Conservation (phyloP, 2,113 vertebrate genomes). For the Callionymus lyra region DNA sequence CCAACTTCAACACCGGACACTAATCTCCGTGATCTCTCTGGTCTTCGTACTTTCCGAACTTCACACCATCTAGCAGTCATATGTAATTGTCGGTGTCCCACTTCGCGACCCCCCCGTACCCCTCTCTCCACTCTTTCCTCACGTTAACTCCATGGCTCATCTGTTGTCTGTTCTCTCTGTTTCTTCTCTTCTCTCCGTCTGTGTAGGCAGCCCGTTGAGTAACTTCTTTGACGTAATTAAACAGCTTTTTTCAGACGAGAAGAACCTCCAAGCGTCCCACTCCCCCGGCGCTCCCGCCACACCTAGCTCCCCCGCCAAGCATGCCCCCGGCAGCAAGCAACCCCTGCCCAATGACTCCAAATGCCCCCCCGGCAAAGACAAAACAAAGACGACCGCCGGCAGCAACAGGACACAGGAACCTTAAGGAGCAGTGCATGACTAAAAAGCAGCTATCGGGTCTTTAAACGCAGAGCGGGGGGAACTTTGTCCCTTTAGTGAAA, state of each 20-base stretch:
- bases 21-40: too few species aligned
- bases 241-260: constrained; percentile 99
- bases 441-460: constrained; percentile 32
- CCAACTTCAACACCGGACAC: too few species aligned
- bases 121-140: constrained; percentile 61
- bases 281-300: constrained; percentile 76
- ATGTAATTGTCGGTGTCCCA: too few species aligned
- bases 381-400: constrained; percentile 76
- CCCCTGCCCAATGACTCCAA: constrained; percentile 83
- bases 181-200: constrained; percentile 67
- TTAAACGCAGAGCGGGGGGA: constrained; percentile 58
- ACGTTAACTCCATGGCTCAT: constrained; percentile 80
- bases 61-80: too few species aligned
- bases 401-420: constrained; percentile 82
- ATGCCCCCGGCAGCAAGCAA: constrained; percentile 80
- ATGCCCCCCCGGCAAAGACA: constrained; percentile 81
- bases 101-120: constrained; percentile 49
- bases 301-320: constrained; percentile 74
- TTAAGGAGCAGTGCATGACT: constrained; percentile 68
- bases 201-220: constrained; percentile 95
- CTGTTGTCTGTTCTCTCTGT: constrained; percentile 77
- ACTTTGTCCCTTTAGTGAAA: constrained; percentile 45
- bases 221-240: constrained; percentile 99
- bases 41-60: too few species aligned
- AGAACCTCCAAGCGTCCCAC: constrained; percentile 89